Evolutionary conservation across 2,888 invertebrate genomes (phyloP), one percentile per base, ranked within the genome.

Genomic region (Meta bourneti): DNA sequence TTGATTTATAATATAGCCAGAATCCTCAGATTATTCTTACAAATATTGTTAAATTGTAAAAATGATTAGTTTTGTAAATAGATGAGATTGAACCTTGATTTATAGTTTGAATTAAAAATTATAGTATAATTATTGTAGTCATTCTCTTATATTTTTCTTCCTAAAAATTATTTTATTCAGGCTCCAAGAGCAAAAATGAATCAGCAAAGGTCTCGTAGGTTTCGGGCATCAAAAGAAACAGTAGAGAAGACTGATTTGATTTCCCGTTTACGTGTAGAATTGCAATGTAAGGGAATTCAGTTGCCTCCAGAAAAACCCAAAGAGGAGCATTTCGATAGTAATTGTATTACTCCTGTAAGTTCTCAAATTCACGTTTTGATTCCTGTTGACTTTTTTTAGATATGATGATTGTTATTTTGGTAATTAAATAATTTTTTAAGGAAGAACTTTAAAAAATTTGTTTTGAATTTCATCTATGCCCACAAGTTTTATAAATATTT

Each of bases 181-280:
- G 99, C 99, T 1, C 99, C 99, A 0, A 96, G 99, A 94, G 99
- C 99, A 0, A 99, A 99, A 95, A 99, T 99, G 99, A 99, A 99
- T 95, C 99, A 99, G 95, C 99, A 99, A 95, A 96, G 99, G 89
- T 99, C 99, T 0, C 96, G 99, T 93, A 96, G 99, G 94, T 99
- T 99, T 95, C 96, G 99, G 81, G 98, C 99, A 0, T 98, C 99
- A 0, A 99, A 99, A 95, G 99, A 99, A 95, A 96, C 97, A 0
- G 96, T 96, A 75, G 99, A 99, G 95, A 99, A 98, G 95, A 96
- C 97, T 51, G 96, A 97, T 34, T 98, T 98, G 95, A 96, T 99
- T 84, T 96, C 97, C 77, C 96, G 97, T 87, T 96, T 98, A 93
- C 96, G 98, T 48, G 96, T 96, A 0, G 97, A 98, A 94, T 95